Percentiles rank a stretch among this genome's conserved stretches.
Conservation (phyloP, 2,797 vertebrate species). For the Trichosurus vulpecula region DNA sequence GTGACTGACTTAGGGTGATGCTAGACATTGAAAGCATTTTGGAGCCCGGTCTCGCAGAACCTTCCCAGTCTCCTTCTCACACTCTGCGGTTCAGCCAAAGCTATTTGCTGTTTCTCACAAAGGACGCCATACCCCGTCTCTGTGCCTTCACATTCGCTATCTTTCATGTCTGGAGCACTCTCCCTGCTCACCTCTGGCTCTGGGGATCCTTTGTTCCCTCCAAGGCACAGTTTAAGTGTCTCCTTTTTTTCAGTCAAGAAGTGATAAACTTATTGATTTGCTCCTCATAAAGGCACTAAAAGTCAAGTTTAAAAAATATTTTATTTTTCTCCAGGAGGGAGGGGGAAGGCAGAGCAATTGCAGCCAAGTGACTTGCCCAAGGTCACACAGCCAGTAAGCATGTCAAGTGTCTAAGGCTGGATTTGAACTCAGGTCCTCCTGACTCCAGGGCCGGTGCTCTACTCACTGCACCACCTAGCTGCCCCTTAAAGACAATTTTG, state of each 20-base stretch:
- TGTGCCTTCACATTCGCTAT: background rate
- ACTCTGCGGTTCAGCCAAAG: background rate
- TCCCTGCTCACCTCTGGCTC: background rate
- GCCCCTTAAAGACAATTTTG: background rate
- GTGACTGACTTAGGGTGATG: background rate
- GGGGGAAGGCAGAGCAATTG: no score
- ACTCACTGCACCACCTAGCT: no score
- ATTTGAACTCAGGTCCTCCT: no score
- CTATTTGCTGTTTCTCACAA: background rate
- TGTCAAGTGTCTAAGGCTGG: no score
- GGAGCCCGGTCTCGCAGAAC: background rate
- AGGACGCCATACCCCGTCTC: background rate
- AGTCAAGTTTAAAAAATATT: background rate
- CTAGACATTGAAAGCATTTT: background rate
- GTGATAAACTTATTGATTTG: background rate
- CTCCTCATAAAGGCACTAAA: background rate
- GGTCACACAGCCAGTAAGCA: no score
- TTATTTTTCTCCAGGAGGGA: background rate
- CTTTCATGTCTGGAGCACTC: background rate
- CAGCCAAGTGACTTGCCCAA: no score
- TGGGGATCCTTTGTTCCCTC: background rate
- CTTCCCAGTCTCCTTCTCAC: background rate
- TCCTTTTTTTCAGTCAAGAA: background rate
- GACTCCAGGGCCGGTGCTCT: no score
- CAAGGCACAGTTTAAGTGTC: background rate